These are phyloP conservation scores for Mormyrus hasselquistii DNA, from an alignment of 2,797 vertebrate genomes.

Conservation along the genomic window DNA sequence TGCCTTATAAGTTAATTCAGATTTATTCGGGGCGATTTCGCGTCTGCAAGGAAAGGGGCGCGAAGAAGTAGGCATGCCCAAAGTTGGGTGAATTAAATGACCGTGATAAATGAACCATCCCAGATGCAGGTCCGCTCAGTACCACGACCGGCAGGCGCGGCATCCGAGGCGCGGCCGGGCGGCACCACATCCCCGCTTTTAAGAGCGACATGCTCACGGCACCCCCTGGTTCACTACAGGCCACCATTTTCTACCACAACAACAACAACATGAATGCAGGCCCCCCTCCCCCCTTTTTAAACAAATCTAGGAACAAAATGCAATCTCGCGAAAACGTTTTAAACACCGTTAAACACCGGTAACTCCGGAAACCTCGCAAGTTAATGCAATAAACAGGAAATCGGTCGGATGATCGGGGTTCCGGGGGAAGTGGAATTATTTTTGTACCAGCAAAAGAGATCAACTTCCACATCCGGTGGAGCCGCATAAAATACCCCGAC, in stretches of 20 bases:
- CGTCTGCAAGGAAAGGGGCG: neutral
- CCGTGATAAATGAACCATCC: neutral
- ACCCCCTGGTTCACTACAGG: neutral
- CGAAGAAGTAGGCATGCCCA: neutral
- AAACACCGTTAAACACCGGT: constrained; percentile 36
- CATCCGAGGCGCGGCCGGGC: neutral
- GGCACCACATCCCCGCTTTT: neutral
- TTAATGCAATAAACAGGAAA: constrained; percentile 71
- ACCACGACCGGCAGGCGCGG: neutral
- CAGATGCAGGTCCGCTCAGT: neutral
- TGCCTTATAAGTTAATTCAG: neutral
- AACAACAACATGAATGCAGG: constrained; percentile 3
- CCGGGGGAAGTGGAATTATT: constrained; percentile 83
- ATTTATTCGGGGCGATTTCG: neutral
- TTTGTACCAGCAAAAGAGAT: constrained; percentile 72
- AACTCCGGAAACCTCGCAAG: constrained; percentile 66
- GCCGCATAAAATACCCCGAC: constrained; percentile 56
- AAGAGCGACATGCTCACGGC: neutral
- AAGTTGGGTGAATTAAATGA: neutral
- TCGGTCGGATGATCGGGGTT: constrained; percentile 70
- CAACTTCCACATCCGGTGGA: constrained; percentile 83
- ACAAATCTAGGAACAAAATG: neutral
- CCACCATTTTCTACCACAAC: constrained; percentile 31
- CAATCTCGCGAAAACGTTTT: constrained; percentile 26
- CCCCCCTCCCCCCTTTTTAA: neutral